phyloP scores from a whole-genome alignment of 2,888 invertebrate species.

The Octonoba sinensis region DNA sequence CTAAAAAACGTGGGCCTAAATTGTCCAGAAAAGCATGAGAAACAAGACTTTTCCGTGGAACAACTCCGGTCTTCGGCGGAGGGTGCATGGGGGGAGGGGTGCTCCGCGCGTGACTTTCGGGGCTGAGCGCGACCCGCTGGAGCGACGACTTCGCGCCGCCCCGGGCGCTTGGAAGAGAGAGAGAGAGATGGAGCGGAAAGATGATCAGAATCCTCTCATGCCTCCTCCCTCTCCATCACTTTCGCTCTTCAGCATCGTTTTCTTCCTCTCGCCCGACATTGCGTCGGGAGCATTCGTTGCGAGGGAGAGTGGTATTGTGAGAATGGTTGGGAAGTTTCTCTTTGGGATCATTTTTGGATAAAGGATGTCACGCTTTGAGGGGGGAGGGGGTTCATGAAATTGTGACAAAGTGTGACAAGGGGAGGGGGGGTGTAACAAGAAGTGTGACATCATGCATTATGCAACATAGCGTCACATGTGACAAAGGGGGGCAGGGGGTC shows the following conservation, averaged over 20 bases:
- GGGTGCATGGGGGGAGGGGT: not conserved
- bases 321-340: not conserved
- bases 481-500: too few species aligned
- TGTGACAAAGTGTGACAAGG: too few species aligned
- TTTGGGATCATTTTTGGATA: not conserved
- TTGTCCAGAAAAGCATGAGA: slow-evolving; percentile 36
- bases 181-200: slow-evolving; percentile 56
- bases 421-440: too few species aligned
- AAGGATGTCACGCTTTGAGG: not conserved
- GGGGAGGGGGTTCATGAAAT: too few species aligned
- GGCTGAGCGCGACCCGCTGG: slow-evolving; percentile 49
- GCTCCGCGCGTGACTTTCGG: slow-evolving; percentile 45
- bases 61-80: not conserved
- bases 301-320: slow-evolving; percentile 5
- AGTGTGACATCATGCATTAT: too few species aligned
- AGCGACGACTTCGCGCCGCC: slow-evolving; percentile 51
- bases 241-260: slow-evolving; percentile 15
- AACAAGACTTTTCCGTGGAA: not conserved
- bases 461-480: too few species aligned
- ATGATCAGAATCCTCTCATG: slow-evolving; percentile 37
- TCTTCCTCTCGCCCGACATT: slow-evolving; percentile 5
- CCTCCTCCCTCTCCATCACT: slow-evolving; percentile 23
- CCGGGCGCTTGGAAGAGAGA: slow-evolving; percentile 20
- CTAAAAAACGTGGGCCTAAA: slow-evolving; percentile 40
- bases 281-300: not conserved